Conservation (phyloP, 1,140 invertebrate genomes). For the Ditylenchus dipsaci region DNA sequence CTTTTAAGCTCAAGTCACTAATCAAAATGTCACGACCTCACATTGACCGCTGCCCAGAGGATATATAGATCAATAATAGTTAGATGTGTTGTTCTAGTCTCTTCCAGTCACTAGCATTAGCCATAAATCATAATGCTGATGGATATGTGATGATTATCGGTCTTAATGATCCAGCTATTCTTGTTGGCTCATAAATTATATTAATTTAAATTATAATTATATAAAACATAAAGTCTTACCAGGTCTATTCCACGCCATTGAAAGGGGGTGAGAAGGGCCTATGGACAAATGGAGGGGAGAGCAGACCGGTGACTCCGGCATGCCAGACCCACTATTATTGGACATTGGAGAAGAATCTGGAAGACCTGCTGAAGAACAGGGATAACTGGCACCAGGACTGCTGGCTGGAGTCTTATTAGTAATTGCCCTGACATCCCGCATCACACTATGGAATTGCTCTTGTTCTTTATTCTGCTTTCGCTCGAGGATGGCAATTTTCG, state of each 20-base stretch:
- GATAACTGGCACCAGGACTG: constrained; percentile 23
- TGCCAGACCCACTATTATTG: neutral
- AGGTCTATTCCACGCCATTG: constrained; percentile 1
- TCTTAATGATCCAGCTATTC: too few relatives aligned
- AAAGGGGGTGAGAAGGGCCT: neutral
- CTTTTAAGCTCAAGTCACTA: too few relatives aligned
- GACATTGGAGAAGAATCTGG: constrained; percentile 2
- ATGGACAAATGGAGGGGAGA: neutral
- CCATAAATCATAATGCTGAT: too few relatives aligned
- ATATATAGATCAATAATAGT: too few relatives aligned
- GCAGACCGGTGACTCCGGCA: constrained; percentile 5
- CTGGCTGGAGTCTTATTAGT: constrained; percentile 27
- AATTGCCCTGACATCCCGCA: constrained; percentile 51
- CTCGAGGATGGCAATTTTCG: constrained; percentile 51
- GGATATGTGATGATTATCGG: too few relatives aligned
- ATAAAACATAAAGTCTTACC: too few relatives aligned
- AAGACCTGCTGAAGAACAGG: constrained; percentile 20
- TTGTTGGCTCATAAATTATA: too few relatives aligned
- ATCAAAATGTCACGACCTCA: too few relatives aligned
- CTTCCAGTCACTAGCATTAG: too few relatives aligned
- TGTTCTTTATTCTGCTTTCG: constrained; percentile 54
- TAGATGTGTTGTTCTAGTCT: too few relatives aligned
- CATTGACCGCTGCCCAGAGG: too few relatives aligned
- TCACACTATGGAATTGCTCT: constrained; percentile 47
- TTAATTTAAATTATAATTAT: too few relatives aligned